Percentiles rank a stretch among this genome's conserved stretches.
Evolutionary conservation across 2,797 vertebrate species (phyloP).

Genomic region (Erethizon dorsatum): DNA sequence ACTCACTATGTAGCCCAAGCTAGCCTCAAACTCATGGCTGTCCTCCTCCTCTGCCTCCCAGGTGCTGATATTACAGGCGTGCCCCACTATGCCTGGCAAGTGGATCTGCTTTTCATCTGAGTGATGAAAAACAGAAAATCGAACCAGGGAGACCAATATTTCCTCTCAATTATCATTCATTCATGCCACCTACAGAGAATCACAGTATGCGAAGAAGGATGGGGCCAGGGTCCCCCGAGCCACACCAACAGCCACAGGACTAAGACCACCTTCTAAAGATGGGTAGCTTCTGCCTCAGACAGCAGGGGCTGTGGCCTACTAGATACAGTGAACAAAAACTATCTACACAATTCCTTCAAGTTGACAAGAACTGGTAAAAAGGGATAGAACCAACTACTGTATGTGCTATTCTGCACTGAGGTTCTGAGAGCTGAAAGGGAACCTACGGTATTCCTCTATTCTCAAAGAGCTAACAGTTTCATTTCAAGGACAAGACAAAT

Average conservation of each 20-base stretch:
- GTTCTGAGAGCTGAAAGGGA: constrained; percentile 7
- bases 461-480: neutral
- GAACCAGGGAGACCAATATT: neutral
- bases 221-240: neutral
- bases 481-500: neutral
- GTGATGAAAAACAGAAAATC: constrained; percentile 59
- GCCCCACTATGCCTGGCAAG: neutral
- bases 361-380: neutral
- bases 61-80: neutral
- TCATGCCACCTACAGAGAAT: neutral
- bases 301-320: neutral
- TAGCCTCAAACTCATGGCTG: neutral
- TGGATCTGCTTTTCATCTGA: constrained; percentile 49
- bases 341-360: constrained; percentile 1
- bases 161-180: constrained; percentile 41
- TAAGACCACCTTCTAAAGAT: neutral
- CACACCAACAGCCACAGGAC: neutral
- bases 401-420: neutral
- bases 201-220: neutral
- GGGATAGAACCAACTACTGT: neutral
- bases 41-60: neutral
- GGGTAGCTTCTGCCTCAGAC: neutral
- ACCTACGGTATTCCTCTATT: neutral
- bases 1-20: neutral
- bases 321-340: neutral